phyloP scores from a whole-genome alignment of 1,140 invertebrate species.

The Frieseomelitta varia region DNA sequence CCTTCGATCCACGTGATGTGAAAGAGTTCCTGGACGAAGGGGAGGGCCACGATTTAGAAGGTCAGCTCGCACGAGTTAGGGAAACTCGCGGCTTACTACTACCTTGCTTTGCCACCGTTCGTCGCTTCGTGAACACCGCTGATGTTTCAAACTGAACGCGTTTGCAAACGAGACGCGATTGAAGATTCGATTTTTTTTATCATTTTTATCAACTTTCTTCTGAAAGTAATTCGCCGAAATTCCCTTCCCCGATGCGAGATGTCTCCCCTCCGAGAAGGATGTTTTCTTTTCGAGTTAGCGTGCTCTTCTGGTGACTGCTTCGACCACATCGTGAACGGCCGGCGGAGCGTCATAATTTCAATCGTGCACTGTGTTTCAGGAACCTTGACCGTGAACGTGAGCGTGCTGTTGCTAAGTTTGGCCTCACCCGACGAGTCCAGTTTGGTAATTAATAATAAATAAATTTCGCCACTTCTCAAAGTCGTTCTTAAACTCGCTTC shows the following conservation, averaged over 20 bases:
- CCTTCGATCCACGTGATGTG: no score
- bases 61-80: conserved; percentile 1
- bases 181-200: not conserved
- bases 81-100: not conserved
- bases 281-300: conserved; percentile 22
- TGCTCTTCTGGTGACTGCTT: conserved; percentile 21
- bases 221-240: not conserved
- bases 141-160: not conserved
- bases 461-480: not conserved
- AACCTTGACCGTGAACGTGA: conserved; percentile 95
- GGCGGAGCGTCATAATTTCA: not conserved
- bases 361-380: conserved; percentile 82
- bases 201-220: not conserved
- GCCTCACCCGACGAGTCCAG: conserved; percentile 97
- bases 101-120: not conserved
- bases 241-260: conserved; percentile 22
- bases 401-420: conserved; percentile 94
- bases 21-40: no score
- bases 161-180: not conserved
- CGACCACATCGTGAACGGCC: not conserved
- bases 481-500: no score
- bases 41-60: not conserved
- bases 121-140: not conserved
- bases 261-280: conserved; percentile 23
- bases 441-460: conserved; percentile 85